Evolutionary conservation across 1,140 invertebrate species (phyloP), one percentile per base, ranked within the genome.

Genomic region (Cydia strobilella): DNA sequence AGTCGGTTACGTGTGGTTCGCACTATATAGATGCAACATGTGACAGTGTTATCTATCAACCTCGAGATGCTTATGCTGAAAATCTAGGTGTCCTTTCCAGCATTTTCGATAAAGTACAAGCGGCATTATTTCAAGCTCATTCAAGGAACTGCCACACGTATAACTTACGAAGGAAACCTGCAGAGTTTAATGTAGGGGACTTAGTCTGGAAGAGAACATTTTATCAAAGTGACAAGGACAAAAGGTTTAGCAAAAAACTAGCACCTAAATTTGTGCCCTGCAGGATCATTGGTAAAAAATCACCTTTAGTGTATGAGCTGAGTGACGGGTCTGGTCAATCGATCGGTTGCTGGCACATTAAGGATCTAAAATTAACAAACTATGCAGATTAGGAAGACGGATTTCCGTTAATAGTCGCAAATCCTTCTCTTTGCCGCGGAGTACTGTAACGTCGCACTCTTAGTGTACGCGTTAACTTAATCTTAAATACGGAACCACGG

Each of bases 221-320:
- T 27, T 74, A 65, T n/a, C 73, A 65, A 65, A 74, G 73, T 15
- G 73, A 74, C 20, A 74, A 65, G 42, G 35, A 48, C 5, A 45
- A 20, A 18, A 65, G 12, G 13, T 74, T 74, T n/a, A 15, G 27
- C 2, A 74, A 65, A 48, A 74, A 74, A 27, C 59, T 74, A 13
- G 73, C 73, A 23, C 73, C 73, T 25, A 74, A 74, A 48, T 74
- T 65, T 15, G 12, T 74, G n/a, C 35, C 45, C 45, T 74, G 73
- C 20, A 59, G 35, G 3, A 31, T 74, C 3, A 48, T 65, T 20
- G 73, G 59, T 23, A 74, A 74, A 54, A 65, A 66, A 39, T 74
- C 73, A 2, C 73, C 73, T 18, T 27, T 73, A 4, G 72, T 73
- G 0, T 73, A 73, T n/a, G 72, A 27, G 15, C 27, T 74, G n/a